Conservation (phyloP, 2,888 invertebrate genomes). For the Tetramorium bicarinatum region DNA sequence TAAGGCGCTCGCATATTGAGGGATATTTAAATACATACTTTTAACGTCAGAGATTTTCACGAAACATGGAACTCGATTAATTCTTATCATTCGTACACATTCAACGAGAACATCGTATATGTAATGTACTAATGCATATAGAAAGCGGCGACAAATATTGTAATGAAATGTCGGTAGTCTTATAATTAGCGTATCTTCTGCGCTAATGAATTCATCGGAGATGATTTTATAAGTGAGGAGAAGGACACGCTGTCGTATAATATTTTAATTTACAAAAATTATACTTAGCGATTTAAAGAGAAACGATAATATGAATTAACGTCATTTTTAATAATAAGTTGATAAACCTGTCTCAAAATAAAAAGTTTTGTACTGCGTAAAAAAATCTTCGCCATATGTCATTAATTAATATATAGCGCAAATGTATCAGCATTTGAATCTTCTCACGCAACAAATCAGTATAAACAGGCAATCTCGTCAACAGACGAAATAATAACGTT, state of each 20-base stretch:
- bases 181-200: neutral
- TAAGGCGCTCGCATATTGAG: neutral
- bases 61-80: neutral
- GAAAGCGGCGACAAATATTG: neutral
- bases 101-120: neutral
- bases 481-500: neutral
- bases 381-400: neutral
- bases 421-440: neutral
- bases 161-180: neutral
- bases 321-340: neutral
- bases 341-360: neutral
- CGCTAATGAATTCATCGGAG: neutral
- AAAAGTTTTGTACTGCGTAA: neutral
- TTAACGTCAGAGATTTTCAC: slow-evolving; percentile 5
- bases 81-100: neutral
- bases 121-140: slow-evolving; percentile 2
- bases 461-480: neutral
- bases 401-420: slow-evolving; percentile 22
- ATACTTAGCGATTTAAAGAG: neutral
- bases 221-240: neutral
- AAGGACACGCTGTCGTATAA: neutral
- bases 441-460: neutral
- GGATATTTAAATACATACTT: neutral
- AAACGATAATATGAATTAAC: slow-evolving; percentile 4
- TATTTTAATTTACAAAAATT: neutral